Conservation (phyloP, 2,888 invertebrate genomes). For the Lepidochrysops patricia region DNA sequence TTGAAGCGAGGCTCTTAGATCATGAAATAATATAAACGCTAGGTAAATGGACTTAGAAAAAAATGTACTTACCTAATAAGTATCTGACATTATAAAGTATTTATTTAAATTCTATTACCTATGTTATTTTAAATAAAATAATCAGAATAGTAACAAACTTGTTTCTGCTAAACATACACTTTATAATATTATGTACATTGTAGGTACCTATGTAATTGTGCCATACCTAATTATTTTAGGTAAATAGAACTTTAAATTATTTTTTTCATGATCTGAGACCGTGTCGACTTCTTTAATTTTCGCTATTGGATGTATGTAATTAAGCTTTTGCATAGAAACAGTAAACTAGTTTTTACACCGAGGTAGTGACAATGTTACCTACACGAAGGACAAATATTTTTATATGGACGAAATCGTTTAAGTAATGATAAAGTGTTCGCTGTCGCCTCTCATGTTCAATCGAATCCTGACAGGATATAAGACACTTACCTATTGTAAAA, state of each 20-base stretch:
- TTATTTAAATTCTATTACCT: too few relatives aligned
- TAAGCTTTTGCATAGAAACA: conserved; percentile 10
- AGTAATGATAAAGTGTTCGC: not conserved
- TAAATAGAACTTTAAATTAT: not conserved
- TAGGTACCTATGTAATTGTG: too few relatives aligned
- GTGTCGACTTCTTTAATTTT: not conserved
- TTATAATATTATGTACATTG: too few relatives aligned
- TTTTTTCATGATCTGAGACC: not conserved
- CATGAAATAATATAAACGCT: not conserved
- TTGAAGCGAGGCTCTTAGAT: not conserved
- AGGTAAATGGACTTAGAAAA: too few relatives aligned
- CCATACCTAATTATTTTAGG: not conserved
- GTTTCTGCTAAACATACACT: too few relatives aligned
- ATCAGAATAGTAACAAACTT: too few relatives aligned
- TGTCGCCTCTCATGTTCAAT: not conserved
- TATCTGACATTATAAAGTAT: too few relatives aligned
- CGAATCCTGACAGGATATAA: not conserved
- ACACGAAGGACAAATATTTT: conserved; percentile 12
- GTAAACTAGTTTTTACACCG: conserved; percentile 8
- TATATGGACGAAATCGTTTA: conserved; percentile 10
- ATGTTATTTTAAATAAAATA: too few relatives aligned
- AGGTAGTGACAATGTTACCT: not conserved
- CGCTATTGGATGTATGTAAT: conserved; percentile 6
- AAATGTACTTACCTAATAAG: too few relatives aligned
- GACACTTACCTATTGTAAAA: not conserved